These are phyloP conservation scores for Mirounga angustirostris DNA, from an alignment of 2,113 vertebrate species.

Conservation along the genomic window DNA sequence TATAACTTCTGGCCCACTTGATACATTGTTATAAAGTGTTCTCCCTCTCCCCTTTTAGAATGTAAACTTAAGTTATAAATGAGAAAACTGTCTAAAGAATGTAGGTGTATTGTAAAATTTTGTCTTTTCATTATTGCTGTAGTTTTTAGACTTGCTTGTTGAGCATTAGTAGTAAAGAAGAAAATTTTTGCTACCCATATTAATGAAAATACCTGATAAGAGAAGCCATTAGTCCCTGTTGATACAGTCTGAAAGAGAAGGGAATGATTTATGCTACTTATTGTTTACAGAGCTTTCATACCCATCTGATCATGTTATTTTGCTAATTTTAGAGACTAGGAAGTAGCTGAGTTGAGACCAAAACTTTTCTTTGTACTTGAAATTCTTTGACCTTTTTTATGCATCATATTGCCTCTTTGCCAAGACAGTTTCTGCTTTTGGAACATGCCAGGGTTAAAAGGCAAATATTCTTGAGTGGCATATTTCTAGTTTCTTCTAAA, in stretches of 20 bases:
- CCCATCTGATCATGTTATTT: background rate
- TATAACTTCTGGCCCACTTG: slow-evolving; percentile 35
- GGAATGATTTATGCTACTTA: background rate
- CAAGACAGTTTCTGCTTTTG: background rate
- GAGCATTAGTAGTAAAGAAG: background rate
- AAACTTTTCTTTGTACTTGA: background rate
- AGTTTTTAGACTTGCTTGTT: slow-evolving; percentile 41
- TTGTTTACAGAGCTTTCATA: background rate
- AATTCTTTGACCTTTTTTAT: background rate
- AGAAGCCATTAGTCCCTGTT: background rate
- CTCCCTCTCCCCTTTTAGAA: slow-evolving; percentile 40
- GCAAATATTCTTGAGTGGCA: background rate
- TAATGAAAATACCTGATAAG: background rate
- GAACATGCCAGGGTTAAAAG: background rate
- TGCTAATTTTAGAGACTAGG: background rate
- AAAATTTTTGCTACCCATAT: slow-evolving; percentile 5
- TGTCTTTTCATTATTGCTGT: background rate
- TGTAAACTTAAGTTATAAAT: slow-evolving; percentile 31
- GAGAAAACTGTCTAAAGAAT: background rate
- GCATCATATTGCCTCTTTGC: background rate
- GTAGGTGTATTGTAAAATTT: slow-evolving; percentile 39
- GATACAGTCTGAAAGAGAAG: background rate
- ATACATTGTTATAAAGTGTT: slow-evolving; percentile 62
- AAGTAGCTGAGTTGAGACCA: background rate
- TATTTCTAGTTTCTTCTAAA: slow-evolving; percentile 43